phyloP scores from a whole-genome alignment of 2,113 vertebrate genomes.

The Pangasianodon gigas region DNA sequence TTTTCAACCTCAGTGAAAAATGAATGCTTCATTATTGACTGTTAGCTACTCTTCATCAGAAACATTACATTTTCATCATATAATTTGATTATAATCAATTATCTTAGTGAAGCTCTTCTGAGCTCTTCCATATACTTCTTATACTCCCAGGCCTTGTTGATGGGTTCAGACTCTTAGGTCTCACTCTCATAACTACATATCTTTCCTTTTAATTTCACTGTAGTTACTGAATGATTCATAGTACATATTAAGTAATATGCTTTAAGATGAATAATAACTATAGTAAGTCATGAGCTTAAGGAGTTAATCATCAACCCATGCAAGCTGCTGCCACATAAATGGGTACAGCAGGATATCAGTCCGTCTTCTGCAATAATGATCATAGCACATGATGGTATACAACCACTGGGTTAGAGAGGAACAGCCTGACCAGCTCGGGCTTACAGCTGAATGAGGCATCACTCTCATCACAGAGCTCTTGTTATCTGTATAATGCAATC shows the following conservation, averaged over 20 bases:
- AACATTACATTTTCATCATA: neutral
- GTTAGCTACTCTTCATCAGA: neutral
- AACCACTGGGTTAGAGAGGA: neutral
- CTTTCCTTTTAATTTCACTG: neutral
- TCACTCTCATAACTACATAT: neutral
- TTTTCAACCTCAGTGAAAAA: no score
- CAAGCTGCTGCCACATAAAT: neutral
- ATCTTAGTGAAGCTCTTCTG: neutral
- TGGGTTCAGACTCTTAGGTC: neutral
- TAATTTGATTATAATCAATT: neutral
- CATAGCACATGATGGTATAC: neutral
- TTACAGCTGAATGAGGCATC: constrained; percentile 17
- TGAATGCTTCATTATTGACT: neutral
- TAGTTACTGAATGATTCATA: neutral
- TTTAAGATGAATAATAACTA: neutral
- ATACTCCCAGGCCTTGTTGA: neutral
- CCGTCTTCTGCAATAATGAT: neutral
- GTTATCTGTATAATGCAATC: constrained; percentile 42
- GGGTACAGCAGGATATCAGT: neutral
- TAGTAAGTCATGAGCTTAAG: neutral
- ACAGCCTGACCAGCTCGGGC: constrained; percentile 21
- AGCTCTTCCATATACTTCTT: neutral
- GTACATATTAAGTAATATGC: neutral
- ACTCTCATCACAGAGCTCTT: constrained; percentile 48
- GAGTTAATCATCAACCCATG: neutral